Evolutionary conservation across 1,140 invertebrate species (phyloP).

Genomic region (Drosophila suzukii): DNA sequence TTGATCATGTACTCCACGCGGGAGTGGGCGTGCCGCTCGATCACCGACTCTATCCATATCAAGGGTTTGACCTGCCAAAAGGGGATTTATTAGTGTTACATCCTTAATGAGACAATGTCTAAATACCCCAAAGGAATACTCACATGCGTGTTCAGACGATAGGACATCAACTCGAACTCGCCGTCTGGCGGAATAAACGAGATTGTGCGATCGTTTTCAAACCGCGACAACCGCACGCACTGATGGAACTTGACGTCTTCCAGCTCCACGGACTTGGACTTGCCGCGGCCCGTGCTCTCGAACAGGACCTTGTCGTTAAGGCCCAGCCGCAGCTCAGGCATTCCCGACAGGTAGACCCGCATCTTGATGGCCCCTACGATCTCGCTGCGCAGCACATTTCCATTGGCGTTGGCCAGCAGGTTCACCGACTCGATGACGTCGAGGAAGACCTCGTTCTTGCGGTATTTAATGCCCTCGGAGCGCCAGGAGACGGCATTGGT

Average conservation of each 20-base stretch:
- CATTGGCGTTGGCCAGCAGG: slow-evolving; percentile 98
- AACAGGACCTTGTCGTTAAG: slow-evolving; percentile 99
- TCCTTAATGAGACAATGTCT: neutral
- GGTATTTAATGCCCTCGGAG: slow-evolving; percentile 99
- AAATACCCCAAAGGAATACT: slow-evolving; percentile 65
- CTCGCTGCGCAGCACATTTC: slow-evolving; percentile 98
- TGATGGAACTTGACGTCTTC: slow-evolving; percentile 99
- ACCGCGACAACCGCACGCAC: slow-evolving; percentile 97
- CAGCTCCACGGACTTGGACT: slow-evolving; percentile 99
- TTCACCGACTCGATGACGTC: slow-evolving; percentile 99
- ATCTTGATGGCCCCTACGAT: slow-evolving; percentile 99
- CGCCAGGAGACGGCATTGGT: slow-evolving; percentile 99
- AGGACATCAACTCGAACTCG: slow-evolving; percentile 99
- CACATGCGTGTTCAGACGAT: slow-evolving; percentile 98
- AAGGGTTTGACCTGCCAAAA: slow-evolving; percentile 93
- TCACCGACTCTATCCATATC: slow-evolving; percentile 99
- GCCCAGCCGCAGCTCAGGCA: slow-evolving; percentile 99
- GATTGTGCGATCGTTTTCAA: slow-evolving; percentile 99
- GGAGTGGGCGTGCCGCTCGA: slow-evolving; percentile 99
- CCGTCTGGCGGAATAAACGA: slow-evolving; percentile 99
- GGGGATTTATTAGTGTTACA: neutral
- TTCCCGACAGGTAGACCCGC: slow-evolving; percentile 99
- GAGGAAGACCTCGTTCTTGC: slow-evolving; percentile 99
- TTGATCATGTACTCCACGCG: slow-evolving; percentile 99
- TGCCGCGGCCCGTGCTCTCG: slow-evolving; percentile 98